These are phyloP conservation scores for Panopea generosa DNA, from an alignment of 2,888 invertebrate species.

Conservation along the genomic window DNA sequence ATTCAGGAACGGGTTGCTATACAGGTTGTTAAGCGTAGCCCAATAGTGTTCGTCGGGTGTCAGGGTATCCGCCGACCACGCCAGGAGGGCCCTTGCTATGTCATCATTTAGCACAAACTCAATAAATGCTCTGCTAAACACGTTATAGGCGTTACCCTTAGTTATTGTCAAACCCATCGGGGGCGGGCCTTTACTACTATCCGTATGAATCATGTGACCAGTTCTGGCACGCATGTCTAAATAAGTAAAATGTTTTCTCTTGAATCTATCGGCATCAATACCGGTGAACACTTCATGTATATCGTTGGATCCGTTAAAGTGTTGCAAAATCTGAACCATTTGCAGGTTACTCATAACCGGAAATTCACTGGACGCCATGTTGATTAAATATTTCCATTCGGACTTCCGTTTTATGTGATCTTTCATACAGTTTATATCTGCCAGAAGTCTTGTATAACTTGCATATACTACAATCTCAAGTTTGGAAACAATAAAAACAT, in stretches of 20 bases:
- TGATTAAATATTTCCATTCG: conserved; percentile 80
- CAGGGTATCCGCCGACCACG: conserved; percentile 73
- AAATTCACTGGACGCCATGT: conserved; percentile 76
- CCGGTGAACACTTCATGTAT: conserved; percentile 68
- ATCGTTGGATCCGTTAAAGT: conserved; percentile 75
- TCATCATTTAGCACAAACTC: conserved; percentile 68
- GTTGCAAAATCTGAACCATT: conserved; percentile 75
- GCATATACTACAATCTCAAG: conserved; percentile 72
- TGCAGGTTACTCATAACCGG: conserved; percentile 79
- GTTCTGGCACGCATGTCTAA: conserved; percentile 34
- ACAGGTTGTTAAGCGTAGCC: conserved; percentile 74
- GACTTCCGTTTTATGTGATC: conserved; percentile 57
- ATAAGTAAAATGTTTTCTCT: conserved; percentile 51
- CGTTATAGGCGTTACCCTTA: conserved; percentile 77
- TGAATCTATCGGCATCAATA: conserved; percentile 28
- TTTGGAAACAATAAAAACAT: conserved; percentile 80
- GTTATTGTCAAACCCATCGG: conserved; percentile 68
- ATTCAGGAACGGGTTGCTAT: conserved; percentile 69
- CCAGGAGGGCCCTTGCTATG: conserved; percentile 62
- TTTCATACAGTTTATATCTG: conserved; percentile 76
- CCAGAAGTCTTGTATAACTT: conserved; percentile 70
- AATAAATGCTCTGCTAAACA: conserved; percentile 73
- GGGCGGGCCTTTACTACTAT: conserved; percentile 50
- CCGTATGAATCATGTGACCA: conserved; percentile 48
- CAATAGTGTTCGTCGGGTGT: conserved; percentile 81